phyloP scores from a whole-genome alignment of 2,113 vertebrate species.

The Trachemys scripta region DNA sequence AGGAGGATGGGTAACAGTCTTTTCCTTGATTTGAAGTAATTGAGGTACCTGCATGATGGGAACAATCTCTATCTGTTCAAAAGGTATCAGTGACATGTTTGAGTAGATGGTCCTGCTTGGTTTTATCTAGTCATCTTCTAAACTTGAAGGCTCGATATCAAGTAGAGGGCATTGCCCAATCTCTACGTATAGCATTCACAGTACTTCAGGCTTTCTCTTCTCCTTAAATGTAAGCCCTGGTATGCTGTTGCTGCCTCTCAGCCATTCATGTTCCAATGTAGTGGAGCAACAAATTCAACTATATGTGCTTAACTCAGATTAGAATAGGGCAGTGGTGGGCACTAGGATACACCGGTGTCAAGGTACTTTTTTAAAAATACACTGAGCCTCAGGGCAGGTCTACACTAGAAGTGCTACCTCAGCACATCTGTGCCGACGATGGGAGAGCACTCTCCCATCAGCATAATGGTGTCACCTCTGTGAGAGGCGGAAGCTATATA shows the following conservation, averaged over 20 bases:
- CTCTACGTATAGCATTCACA: background rate
- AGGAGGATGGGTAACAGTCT: background rate
- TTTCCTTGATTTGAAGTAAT: background rate
- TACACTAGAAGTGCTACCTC: no score
- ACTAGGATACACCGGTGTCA: background rate
- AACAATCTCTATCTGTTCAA: background rate
- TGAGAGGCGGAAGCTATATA: no score
- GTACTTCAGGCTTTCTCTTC: background rate
- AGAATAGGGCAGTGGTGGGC: background rate
- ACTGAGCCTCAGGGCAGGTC: background rate
- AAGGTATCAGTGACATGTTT: background rate
- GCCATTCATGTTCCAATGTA: background rate
- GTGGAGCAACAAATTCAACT: background rate
- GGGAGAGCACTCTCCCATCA: no score
- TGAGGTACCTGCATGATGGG: background rate
- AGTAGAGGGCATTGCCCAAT: background rate
- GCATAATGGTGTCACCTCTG: no score
- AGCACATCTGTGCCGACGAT: no score
- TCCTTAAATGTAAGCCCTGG: background rate
- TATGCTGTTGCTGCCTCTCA: background rate
- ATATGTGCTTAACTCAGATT: background rate
- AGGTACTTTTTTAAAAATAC: background rate
- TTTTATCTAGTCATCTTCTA: background rate
- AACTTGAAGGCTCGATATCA: background rate
- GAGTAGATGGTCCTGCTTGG: background rate